Base-by-base conservation (phyloP, 1,140 invertebrate species). In the Saxidomus purpurata region DNA sequence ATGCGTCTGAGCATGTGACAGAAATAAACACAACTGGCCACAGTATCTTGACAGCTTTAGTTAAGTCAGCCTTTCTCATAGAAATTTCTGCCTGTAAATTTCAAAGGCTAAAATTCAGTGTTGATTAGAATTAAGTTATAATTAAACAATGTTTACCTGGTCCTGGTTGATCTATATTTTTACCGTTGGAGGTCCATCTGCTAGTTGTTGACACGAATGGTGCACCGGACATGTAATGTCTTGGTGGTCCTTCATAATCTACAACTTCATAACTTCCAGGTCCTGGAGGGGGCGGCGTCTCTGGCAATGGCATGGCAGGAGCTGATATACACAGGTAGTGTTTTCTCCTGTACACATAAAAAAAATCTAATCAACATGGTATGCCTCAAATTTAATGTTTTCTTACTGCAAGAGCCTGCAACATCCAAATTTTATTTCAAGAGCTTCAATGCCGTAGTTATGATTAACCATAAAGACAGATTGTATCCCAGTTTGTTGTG, bases 321-420 rank as follows among this genome's bases (percentile, higher is more conserved):
- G 95, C 94, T 59, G 95, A 95, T 85, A 96, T 93, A 93, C 95
- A 96, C 79, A 96, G 67, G 81, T 95, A 96, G 87, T 96, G 95
- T 77, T 95, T 95, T 52, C 92, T 90, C 76, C 95, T 95, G 92
- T 36, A 92, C 92, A 40, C 22, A 69, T 31, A 69, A 83, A 86
- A 76, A 59, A 59, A 8, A 8, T 43, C 15, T 43, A 43, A 43
- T 43, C 4, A 43, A n/a, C n/a, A n/a, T n/a, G n/a, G n/a, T n/a
- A n/a, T n/a, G n/a, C n/a, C n/a, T n/a, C n/a, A n/a, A n/a, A n/a
- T n/a, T n/a, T n/a, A n/a, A n/a, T n/a, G n/a, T n/a, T n/a, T n/a
- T n/a, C n/a, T n/a, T n/a, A n/a, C n/a, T n/a, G n/a, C n/a, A n/a
- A n/a, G n/a, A n/a, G n/a, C n/a, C n/a, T n/a, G n/a, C n/a, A n/a